Evolutionary conservation across 2,113 vertebrate species (phyloP).

Genomic region (Cyprinus carpio): DNA sequence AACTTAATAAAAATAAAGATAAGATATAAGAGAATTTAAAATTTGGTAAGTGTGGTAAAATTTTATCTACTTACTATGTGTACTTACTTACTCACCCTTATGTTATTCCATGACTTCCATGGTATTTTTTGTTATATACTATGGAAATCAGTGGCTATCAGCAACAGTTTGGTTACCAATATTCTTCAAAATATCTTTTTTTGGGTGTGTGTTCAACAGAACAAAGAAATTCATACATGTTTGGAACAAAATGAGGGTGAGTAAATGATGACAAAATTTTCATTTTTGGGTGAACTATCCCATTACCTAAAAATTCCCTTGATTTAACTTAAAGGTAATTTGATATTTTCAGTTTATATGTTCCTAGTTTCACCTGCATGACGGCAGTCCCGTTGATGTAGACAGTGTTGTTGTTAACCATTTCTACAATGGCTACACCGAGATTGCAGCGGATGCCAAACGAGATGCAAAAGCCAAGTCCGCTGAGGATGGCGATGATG

Average conservation of each 20-base stretch:
- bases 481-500: constrained; percentile 94
- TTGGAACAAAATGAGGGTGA: neutral
- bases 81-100: no score
- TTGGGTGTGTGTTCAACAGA: neutral
- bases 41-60: neutral
- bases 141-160: no score
- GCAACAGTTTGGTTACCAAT: no score
- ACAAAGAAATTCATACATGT: neutral
- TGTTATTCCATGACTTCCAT: no score
- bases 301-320: neutral
- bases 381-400: constrained; percentile 90
- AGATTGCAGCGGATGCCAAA: constrained; percentile 97
- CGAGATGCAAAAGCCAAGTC: constrained; percentile 98
- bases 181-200: neutral
- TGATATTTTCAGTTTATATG: neutral
- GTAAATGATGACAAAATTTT: neutral
- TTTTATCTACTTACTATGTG: neutral
- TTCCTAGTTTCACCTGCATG: constrained; percentile 78
- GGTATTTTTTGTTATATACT: no score
- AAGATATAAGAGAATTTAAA: neutral
- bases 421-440: constrained; percentile 96
- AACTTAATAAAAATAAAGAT: neutral
- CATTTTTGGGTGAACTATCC: neutral
- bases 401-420: constrained; percentile 96
- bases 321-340: neutral